Evolutionary conservation across 2,797 vertebrate species (phyloP).

Genomic region (Scolopax bukidnonensis): DNA sequence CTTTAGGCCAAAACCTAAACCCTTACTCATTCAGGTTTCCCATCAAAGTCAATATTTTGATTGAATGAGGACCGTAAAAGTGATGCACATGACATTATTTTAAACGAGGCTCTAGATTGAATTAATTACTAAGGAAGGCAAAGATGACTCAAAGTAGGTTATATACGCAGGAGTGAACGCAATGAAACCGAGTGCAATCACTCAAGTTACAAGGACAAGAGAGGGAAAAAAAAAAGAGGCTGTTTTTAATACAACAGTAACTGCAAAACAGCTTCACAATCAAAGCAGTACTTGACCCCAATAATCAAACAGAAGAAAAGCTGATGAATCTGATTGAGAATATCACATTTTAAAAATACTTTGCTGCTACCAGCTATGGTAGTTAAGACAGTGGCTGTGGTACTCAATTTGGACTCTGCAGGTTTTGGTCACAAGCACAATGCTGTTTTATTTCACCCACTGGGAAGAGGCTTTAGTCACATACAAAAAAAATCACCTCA

Average conservation of each 20-base stretch:
- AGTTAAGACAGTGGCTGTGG: neutral
- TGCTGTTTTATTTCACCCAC: neutral
- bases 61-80: neutral
- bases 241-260: neutral
- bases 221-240: rapidly evolving
- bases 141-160: conserved; percentile 45
- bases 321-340: neutral
- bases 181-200: neutral
- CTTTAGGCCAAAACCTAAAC: neutral
- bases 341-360: neutral
- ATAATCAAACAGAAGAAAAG: neutral
- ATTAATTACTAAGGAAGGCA: conserved; percentile 13
- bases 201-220: neutral
- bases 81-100: neutral
- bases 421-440: neutral
- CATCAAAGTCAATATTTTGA: neutral
- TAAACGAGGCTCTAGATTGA: neutral
- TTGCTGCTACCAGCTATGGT: neutral
- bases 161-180: neutral
- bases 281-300: neutral
- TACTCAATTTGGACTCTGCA: neutral
- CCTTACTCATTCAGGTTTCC: neutral
- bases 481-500: neutral
- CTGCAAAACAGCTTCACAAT: neutral
- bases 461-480: neutral